Conservation (phyloP, 2,888 invertebrate genomes). For the Beris chalybata region DNA sequence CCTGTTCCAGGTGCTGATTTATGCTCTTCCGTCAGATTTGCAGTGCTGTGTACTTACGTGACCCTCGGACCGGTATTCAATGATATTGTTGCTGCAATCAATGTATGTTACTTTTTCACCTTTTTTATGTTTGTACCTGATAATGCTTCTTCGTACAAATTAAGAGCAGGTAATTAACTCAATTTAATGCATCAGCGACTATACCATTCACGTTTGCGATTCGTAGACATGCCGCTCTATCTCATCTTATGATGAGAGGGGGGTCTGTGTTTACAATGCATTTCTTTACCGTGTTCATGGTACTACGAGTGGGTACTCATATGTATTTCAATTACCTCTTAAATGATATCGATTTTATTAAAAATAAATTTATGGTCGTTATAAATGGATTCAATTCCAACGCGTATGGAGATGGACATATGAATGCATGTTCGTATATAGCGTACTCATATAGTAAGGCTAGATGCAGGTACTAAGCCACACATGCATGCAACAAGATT, state of each 20-base stretch:
- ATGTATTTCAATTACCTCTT: slow-evolving; percentile 32
- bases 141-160: slow-evolving; percentile 17
- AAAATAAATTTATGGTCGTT: slow-evolving; percentile 26
- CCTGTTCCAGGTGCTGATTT: slow-evolving; percentile 25
- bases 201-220: not conserved
- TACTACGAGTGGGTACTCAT: not conserved
- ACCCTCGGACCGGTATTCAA: slow-evolving; percentile 7
- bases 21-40: slow-evolving; percentile 5
- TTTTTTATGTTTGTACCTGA: not conserved
- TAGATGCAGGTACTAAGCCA: too few relatives aligned
- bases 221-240: too few relatives aligned
- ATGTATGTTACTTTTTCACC: not conserved
- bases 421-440: too few relatives aligned
- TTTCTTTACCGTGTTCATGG: not conserved
- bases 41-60: not conserved
- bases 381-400: slow-evolving; percentile 26
- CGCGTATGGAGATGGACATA: not conserved
- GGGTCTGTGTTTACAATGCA: slow-evolving; percentile 10
- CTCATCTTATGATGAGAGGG: slow-evolving; percentile 2
- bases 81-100: not conserved
- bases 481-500: too few relatives aligned
- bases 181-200: slow-evolving; percentile 27
- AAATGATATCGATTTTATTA: slow-evolving; percentile 33
- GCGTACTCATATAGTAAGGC: too few relatives aligned
- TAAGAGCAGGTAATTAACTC: slow-evolving; percentile 33